Evolutionary conservation across 1,140 invertebrate genomes (phyloP).

Genomic region (Sinonovacula constricta): DNA sequence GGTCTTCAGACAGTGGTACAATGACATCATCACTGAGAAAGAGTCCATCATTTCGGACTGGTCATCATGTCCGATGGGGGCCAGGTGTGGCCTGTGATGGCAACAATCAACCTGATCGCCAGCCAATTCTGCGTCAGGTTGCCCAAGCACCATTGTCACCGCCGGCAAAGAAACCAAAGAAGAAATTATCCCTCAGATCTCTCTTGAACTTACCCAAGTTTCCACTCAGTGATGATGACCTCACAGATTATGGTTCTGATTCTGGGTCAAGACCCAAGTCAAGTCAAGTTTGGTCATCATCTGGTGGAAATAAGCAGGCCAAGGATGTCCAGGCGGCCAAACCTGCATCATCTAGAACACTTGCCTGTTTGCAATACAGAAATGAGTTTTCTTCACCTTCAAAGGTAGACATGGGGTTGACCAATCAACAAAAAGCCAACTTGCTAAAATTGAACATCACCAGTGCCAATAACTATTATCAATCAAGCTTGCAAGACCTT

Average conservation of each 20-base stretch:
- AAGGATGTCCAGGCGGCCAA: not conserved
- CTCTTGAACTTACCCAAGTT: conserved; percentile 41
- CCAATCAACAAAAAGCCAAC: not conserved
- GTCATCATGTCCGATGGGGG: conserved; percentile 43
- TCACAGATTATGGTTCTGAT: conserved; percentile 7
- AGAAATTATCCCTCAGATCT: conserved; percentile 34
- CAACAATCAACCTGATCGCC: not conserved
- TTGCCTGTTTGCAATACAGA: conserved; percentile 37
- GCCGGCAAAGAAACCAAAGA: conserved; percentile 32
- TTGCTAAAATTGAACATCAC: conserved; percentile 31
- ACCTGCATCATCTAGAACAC: not conserved
- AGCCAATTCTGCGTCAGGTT: not conserved
- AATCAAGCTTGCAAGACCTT: not conserved
- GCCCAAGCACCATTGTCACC: not conserved
- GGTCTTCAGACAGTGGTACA: conserved; percentile 28
- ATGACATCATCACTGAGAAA: conserved; percentile 48
- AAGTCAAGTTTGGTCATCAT: too few species aligned
- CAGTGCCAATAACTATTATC: conserved; percentile 14
- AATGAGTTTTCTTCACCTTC: not conserved
- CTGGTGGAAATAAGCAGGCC: not conserved
- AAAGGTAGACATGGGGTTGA: not conserved
- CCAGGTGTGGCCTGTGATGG: conserved; percentile 30
- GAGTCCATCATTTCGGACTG: conserved; percentile 36
- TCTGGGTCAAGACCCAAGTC: not conserved
- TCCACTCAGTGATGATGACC: conserved; percentile 44